Percentiles rank a stretch among this genome's conserved stretches.
Conservation (phyloP, 2,888 invertebrate species). For the Pyrrhia umbra region DNA sequence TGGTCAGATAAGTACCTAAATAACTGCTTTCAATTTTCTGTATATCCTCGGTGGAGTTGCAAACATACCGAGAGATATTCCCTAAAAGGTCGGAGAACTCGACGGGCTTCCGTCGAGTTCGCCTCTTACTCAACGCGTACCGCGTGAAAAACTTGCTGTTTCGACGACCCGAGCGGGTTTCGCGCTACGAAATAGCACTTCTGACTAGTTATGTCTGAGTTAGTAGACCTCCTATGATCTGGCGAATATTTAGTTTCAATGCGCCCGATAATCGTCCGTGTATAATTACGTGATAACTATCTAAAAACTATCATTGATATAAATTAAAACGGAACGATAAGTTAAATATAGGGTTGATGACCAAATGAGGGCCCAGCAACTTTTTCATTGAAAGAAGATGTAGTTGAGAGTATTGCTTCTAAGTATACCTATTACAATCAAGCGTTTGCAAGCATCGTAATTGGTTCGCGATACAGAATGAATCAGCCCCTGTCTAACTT, state of each 20-base stretch:
- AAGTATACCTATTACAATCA: conserved; percentile 51
- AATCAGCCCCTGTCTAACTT: conserved; percentile 76
- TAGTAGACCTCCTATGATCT: conserved; percentile 15
- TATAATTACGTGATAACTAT: no score
- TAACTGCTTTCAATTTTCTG: conserved; percentile 27
- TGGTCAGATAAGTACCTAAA: not conserved
- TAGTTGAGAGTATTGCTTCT: conserved; percentile 33
- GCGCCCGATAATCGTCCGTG: conserved; percentile 14
- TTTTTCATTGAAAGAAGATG: conserved; percentile 37
- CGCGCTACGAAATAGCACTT: conserved; percentile 65
- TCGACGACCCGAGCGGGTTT: conserved; percentile 64
- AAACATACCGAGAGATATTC: conserved; percentile 52
- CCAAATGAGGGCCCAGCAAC: conserved; percentile 27
- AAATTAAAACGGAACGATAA: conserved; percentile 13
- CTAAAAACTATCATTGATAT: conserved; percentile 1
- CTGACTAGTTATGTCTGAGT: conserved; percentile 53
- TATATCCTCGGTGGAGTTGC: conserved; percentile 34
- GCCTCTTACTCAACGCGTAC: conserved; percentile 72
- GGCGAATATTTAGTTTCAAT: conserved; percentile 14
- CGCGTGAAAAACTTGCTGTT: conserved; percentile 77
- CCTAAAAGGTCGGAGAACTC: conserved; percentile 76
- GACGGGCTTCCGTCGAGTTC: conserved; percentile 67
- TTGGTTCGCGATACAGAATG: conserved; percentile 71
- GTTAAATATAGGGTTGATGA: conserved; percentile 7
- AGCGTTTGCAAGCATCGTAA: conserved; percentile 62